These are phyloP conservation scores for Pampusana beccarii DNA, from an alignment of 2,113 vertebrate species.

Conservation along the genomic window DNA sequence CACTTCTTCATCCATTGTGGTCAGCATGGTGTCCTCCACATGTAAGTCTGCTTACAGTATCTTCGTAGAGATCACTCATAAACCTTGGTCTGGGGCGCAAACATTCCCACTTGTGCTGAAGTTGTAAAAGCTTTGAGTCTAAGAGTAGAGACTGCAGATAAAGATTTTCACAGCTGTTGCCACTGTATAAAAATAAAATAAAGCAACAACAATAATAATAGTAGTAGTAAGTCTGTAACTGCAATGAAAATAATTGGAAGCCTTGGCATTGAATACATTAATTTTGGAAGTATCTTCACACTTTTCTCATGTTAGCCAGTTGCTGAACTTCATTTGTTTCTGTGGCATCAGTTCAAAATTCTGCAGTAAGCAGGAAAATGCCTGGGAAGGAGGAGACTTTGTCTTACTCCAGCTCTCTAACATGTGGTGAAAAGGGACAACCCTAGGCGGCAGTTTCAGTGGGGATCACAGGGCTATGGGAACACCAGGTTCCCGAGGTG, in stretches of 20 bases:
- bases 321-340: background rate
- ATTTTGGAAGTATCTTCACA: background rate
- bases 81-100: background rate
- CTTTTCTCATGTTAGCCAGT: background rate
- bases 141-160: background rate
- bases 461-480: background rate
- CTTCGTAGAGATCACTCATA: background rate
- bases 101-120: background rate
- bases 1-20: slow-evolving; percentile 93
- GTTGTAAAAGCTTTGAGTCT: background rate
- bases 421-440: background rate
- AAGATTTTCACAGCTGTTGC: background rate
- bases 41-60: slow-evolving; percentile 75
- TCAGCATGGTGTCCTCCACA: slow-evolving; percentile 98
- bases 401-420: background rate
- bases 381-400: background rate
- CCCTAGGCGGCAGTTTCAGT: background rate
- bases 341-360: background rate
- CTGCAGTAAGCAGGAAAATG: background rate
- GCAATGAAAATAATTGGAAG: background rate
- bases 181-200: background rate
- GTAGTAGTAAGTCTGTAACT: background rate
- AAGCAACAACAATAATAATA: background rate
- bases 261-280: background rate
- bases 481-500: rapidly evolving